Evolutionary conservation across 2,888 invertebrate species (phyloP).

Genomic region (Andrena bucephala): DNA sequence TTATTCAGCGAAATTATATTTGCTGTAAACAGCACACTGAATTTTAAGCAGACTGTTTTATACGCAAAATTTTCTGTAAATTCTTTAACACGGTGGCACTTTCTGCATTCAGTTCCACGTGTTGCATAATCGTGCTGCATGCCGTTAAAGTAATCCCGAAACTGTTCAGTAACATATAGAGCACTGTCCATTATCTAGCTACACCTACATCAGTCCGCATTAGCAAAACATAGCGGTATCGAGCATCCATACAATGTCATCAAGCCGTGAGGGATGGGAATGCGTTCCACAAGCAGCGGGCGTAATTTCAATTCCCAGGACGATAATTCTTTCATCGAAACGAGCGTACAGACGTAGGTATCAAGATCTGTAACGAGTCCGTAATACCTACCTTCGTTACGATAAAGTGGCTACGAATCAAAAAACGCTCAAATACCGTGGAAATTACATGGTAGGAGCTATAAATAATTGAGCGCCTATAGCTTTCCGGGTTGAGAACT

Average conservation of each 20-base stretch:
- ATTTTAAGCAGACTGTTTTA: too few relatives aligned
- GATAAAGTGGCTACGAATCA: conserved; percentile 14
- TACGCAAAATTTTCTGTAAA: too few relatives aligned
- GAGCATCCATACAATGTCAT: not conserved
- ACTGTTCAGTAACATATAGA: too few relatives aligned
- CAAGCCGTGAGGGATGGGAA: not conserved
- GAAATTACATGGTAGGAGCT: conserved; percentile 20
- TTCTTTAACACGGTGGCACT: too few relatives aligned
- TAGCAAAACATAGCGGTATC: too few relatives aligned
- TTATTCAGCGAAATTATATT: not conserved
- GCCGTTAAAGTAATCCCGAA: too few relatives aligned
- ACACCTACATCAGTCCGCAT: too few relatives aligned
- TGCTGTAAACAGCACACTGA: too few relatives aligned
- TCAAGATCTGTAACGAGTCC: not conserved
- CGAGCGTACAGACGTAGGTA: not conserved
- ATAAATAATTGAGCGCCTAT: not conserved
- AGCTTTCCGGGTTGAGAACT: conserved; percentile 2
- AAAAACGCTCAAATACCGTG: not conserved
- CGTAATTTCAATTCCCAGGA: not conserved
- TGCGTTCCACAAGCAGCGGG: not conserved
- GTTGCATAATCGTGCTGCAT: too few relatives aligned
- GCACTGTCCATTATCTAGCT: too few relatives aligned
- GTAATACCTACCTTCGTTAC: conserved; percentile 19
- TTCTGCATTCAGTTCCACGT: too few relatives aligned
- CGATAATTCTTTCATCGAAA: conserved; percentile 11